Evolutionary conservation across 2,797 vertebrate genomes (phyloP).

Genomic region (Neosilurus hyrtlii): DNA sequence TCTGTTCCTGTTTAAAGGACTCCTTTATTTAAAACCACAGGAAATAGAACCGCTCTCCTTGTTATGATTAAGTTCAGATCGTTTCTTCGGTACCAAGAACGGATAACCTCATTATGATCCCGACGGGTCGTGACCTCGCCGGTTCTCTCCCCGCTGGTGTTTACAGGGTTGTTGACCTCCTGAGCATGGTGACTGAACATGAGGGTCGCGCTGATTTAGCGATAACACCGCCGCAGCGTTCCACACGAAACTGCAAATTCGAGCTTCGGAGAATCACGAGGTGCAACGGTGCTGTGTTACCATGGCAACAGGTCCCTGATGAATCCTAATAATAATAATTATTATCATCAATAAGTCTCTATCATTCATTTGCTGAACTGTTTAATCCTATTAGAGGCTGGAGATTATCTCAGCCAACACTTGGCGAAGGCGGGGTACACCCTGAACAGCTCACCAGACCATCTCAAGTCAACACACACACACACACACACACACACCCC

Average conservation of each 20-base stretch:
- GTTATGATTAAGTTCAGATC: neutral
- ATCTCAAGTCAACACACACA: too few relatives aligned
- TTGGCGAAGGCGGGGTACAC: too few relatives aligned
- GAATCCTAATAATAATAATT: neutral
- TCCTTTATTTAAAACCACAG: neutral
- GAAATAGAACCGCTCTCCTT: neutral
- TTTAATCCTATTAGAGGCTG: too few relatives aligned
- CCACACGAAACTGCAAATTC: neutral
- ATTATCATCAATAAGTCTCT: too few relatives aligned
- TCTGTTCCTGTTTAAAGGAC: neutral
- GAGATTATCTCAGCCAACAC: too few relatives aligned
- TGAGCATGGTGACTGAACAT: neutral
- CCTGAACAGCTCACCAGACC: too few relatives aligned
- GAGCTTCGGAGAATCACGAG: neutral
- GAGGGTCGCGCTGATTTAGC: slow-evolving; percentile 1
- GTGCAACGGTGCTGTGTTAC: neutral
- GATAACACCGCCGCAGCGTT: neutral
- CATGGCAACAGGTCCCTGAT: slow-evolving; percentile 1
- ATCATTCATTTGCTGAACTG: too few relatives aligned
- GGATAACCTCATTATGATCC: slow-evolving; percentile 1
- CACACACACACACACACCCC: too few relatives aligned
- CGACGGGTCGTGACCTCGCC: neutral
- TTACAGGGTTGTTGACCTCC: neutral
- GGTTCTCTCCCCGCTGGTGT: neutral
- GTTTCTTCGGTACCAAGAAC: neutral